Evolutionary conservation across 2,888 invertebrate species (phyloP).

Genomic region (Pristionchus mayeri): DNA sequence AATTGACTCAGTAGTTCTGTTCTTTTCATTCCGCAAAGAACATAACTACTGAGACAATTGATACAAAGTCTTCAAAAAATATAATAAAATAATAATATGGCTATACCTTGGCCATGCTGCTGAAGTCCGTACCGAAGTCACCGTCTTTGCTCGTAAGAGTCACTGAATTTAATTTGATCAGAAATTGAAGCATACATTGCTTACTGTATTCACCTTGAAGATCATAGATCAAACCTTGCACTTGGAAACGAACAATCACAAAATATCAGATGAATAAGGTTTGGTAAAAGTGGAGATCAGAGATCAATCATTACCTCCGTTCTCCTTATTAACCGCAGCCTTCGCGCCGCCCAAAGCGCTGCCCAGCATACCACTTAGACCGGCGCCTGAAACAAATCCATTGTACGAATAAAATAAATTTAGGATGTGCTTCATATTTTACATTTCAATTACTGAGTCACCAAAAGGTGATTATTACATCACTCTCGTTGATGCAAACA

Average conservation of each 20-base stretch:
- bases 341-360: constrained; percentile 64
- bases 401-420: too few species aligned
- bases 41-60: not conserved
- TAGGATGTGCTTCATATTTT: not conserved
- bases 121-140: constrained; percentile 73
- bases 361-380: constrained; percentile 65
- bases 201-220: not conserved
- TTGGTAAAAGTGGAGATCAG: too few species aligned
- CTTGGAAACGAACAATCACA: too few species aligned
- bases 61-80: not conserved
- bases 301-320: not conserved
- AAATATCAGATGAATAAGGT: not conserved
- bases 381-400: constrained; percentile 54
- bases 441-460: not conserved
- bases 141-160: constrained; percentile 64
- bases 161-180: constrained; percentile 10
- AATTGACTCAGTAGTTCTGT: too few species aligned
- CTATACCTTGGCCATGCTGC: constrained; percentile 46
- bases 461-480: not conserved
- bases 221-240: not conserved
- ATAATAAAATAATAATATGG: too few species aligned
- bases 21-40: not conserved
- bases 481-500: too few species aligned
- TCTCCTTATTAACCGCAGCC: constrained; percentile 51
- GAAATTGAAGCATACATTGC: not conserved